Base-by-base conservation (phyloP, 2,113 vertebrate species). In the Bufo gargarizans region DNA sequence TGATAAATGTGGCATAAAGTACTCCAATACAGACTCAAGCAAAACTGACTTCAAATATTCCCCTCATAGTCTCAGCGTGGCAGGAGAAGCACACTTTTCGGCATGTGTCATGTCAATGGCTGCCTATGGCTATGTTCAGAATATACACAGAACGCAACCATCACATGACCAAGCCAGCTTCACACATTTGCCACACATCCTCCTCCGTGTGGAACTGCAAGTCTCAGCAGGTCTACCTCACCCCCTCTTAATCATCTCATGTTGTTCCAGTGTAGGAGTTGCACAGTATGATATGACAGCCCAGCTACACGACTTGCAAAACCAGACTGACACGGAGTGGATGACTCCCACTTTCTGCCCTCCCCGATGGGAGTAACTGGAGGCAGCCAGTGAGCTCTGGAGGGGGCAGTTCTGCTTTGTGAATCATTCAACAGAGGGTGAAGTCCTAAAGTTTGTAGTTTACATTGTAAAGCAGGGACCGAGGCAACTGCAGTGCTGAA, bases 401-500 rank as follows among this genome's bases (percentile, higher is more conserved):
- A 59, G 56, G 83, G 50, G 83, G 83, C n/a, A 84, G 83, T 14
- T 76, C 83, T 58, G 67, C 45, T 63, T 53, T 79, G 58, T 55
- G 77, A 87, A 63, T 87, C 77, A 87, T 78, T 71, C 59, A 87
- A 58, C 49, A 71, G 59, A 87, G 77, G 77, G 49, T 58, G 86
- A 87, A 87, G 86, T 87, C 79, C 79, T 49, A 87, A 87, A 87
- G 61, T 80, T 87, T 87, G 72, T 61, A 53, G 58, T 86, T 58
- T 22, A 72, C 22, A 71, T 65, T 56, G 77, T 45, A 59, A 47
- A 33, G 19, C 72, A 47, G 56, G 43, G 43, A 63, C 74, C 12
- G 58, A 86, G 61, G 65, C 61, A 85, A 61, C 76, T 55, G 59
- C 13, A 65, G 67, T 80, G 77, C 50, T 67, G 77, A 43, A 50